Percentiles rank a stretch among this genome's conserved stretches.
Evolutionary conservation across 2,888 invertebrate species (phyloP).

Genomic region (Epicampocera succincta): DNA sequence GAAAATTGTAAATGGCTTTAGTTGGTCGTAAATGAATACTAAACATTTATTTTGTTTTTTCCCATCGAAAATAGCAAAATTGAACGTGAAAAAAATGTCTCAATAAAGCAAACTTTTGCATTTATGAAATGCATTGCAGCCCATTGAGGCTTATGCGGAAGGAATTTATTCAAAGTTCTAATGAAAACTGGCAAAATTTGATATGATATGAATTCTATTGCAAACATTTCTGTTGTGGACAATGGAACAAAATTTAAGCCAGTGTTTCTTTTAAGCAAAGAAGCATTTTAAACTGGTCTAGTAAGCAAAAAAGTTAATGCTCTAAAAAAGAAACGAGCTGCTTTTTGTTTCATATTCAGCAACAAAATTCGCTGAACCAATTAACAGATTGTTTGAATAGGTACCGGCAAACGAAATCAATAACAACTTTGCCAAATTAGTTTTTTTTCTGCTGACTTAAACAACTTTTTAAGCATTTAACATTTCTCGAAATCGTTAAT

Average conservation of each 20-base stretch:
- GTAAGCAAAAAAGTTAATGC: no score
- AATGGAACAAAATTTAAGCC: not conserved
- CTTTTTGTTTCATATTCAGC: no score
- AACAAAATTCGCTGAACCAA: no score
- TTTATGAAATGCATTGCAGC: constrained; percentile 22
- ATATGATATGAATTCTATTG: not conserved
- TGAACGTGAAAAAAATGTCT: constrained; percentile 5
- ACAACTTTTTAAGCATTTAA: no score
- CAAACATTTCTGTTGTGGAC: constrained; percentile 7
- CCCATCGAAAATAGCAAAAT: constrained; percentile 7
- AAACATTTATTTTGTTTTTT: constrained; percentile 23
- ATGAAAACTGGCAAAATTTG: not conserved
- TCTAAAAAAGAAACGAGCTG: no score
- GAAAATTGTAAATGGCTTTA: constrained; percentile 35
- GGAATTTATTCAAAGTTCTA: constrained; percentile 35
- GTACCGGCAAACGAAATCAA: no score
- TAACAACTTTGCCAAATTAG: no score
- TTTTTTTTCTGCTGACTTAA: no score
- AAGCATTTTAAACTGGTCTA: no score
- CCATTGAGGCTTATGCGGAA: constrained; percentile 32
- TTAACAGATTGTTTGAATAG: no score
- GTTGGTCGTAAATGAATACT: constrained; percentile 52
- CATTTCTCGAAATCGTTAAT: no score
- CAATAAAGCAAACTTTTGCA: constrained; percentile 32
- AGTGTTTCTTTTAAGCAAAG: no score